Percentiles rank a stretch among this genome's conserved stretches.
These are phyloP conservation scores for Tachysurus vachellii DNA, from an alignment of 2,113 vertebrate species.

Conservation along the genomic window DNA sequence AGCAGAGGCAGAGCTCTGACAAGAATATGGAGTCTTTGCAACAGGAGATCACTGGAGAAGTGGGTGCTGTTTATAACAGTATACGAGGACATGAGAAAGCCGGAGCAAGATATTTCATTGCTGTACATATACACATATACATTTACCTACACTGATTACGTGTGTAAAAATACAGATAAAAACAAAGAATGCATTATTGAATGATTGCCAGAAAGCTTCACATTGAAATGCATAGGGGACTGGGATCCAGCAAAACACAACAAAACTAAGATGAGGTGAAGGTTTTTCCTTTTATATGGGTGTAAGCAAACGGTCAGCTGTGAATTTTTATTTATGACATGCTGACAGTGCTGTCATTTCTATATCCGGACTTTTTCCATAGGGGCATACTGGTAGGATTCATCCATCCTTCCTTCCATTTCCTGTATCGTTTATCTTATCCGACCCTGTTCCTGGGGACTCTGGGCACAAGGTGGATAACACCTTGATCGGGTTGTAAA, in stretches of 20 bases:
- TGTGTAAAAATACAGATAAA: neutral
- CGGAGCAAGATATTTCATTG: neutral
- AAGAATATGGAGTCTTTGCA: conserved; percentile 50
- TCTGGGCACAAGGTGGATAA: too few species aligned
- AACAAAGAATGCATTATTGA: neutral
- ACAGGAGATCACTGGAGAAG: conserved; percentile 42
- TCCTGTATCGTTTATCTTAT: too few species aligned
- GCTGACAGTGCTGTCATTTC: conserved; percentile 5
- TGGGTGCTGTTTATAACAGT: conserved; percentile 50
- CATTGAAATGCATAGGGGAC: neutral
- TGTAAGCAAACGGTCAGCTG: neutral
- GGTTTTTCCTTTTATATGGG: neutral
- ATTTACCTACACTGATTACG: neutral
- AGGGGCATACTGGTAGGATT: neutral
- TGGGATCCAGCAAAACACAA: neutral
- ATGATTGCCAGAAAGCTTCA: neutral
- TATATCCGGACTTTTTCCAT: neutral
- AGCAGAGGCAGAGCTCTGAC: conserved; percentile 35
- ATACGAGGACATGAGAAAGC: conserved; percentile 35
- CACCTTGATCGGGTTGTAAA: too few species aligned
- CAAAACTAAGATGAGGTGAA: neutral
- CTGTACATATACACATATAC: neutral
- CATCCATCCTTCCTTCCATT: neutral
- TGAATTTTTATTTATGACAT: neutral
- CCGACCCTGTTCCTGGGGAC: too few species aligned